Conservation (phyloP, 2,797 vertebrate genomes). For the Champsocephalus gunnari region DNA sequence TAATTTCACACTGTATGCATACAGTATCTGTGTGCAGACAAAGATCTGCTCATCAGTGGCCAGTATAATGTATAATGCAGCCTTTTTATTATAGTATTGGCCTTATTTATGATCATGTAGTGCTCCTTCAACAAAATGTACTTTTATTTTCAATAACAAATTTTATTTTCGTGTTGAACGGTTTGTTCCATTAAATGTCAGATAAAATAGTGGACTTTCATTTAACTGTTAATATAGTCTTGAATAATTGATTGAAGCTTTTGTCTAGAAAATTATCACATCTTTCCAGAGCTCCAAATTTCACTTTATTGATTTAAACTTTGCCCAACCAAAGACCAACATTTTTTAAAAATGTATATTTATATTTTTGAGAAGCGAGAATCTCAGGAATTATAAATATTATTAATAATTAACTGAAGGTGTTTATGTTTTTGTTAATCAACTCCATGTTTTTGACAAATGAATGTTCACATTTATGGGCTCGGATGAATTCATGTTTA, state of each 20-base stretch:
- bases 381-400: neutral
- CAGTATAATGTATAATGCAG: neutral
- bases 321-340: neutral
- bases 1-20: slow-evolving; percentile 41
- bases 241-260: neutral
- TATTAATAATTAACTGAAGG: neutral
- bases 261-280: neutral
- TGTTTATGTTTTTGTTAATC: neutral
- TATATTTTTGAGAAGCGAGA: neutral
- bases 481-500: neutral
- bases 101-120: neutral
- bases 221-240: neutral
- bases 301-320: neutral
- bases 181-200: neutral
- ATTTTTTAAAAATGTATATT: too few relatives aligned
- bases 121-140: neutral
- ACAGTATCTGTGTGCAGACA: slow-evolving; percentile 12
- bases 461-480: neutral
- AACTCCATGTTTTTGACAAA: neutral
- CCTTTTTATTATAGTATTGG: neutral
- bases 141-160: neutral
- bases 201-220: too few relatives aligned
- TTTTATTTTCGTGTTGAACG: neutral
- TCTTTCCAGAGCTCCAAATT: neutral
- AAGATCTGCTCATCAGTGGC: neutral